Evolutionary conservation across 2,113 vertebrate genomes (phyloP).

Genomic region (Todiramphus chloris): DNA sequence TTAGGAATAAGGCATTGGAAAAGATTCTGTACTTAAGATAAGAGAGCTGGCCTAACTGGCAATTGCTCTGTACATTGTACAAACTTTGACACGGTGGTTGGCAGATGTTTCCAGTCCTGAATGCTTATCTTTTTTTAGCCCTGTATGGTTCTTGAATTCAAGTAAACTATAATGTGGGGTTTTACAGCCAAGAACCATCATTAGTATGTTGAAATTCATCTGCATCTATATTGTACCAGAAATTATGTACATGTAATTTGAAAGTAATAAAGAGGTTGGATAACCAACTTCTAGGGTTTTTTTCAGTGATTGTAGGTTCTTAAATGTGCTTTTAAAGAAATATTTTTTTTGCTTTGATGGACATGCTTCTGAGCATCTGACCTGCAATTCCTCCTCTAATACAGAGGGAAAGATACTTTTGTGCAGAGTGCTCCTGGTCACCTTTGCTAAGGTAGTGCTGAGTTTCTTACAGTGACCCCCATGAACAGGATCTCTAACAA

Average conservation of each 20-base stretch:
- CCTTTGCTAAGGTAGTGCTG: slow-evolving; percentile 4
- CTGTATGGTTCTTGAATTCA: neutral
- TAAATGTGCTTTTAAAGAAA: neutral
- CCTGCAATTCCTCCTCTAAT: slow-evolving; percentile 16
- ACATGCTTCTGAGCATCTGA: neutral
- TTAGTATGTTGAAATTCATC: neutral
- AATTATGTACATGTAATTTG: neutral
- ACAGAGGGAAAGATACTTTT: neutral
- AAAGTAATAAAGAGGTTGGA: neutral
- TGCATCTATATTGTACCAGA: neutral
- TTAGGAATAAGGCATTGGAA: neutral
- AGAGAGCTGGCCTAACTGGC: neutral
- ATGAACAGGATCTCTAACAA: neutral
- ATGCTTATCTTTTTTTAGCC: neutral
- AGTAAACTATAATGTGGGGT: neutral
- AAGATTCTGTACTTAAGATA: neutral
- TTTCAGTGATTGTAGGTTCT: neutral
- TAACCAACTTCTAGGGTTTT: neutral
- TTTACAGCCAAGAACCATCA: neutral
- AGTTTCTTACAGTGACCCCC: neutral
- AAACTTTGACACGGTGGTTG: neutral
- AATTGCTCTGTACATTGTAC: neutral
- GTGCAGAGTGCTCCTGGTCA: neutral
- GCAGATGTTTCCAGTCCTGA: neutral
- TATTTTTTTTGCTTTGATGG: neutral